Percentiles rank a stretch among this genome's conserved stretches.
These are phyloP conservation scores for Lethenteron reissneri DNA, from an alignment of 2,113 vertebrate species.

Conservation along the genomic window DNA sequence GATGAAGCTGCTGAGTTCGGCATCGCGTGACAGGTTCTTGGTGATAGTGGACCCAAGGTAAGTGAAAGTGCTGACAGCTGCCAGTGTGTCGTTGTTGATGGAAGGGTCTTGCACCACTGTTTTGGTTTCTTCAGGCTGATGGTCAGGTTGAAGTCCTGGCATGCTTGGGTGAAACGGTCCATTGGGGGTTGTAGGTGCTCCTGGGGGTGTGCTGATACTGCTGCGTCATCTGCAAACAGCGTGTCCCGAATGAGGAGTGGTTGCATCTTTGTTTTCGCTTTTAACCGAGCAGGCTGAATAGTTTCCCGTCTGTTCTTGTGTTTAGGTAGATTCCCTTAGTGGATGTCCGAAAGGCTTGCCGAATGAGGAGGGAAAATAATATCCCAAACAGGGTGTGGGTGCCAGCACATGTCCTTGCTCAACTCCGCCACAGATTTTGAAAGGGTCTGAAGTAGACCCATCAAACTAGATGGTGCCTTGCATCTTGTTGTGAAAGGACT, in stretches of 20 bases:
- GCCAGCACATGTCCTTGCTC: slow-evolving; percentile 9
- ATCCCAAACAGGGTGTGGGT: slow-evolving; percentile 9
- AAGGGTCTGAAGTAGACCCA: neutral
- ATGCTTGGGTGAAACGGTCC: neutral
- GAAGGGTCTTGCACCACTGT: neutral
- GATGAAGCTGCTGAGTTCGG: neutral
- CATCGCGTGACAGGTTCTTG: neutral
- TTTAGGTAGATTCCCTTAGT: neutral
- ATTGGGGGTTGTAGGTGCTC: neutral
- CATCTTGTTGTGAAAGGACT: slow-evolving; percentile 7
- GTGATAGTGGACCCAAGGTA: neutral
- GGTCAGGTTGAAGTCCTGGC: slow-evolving; percentile 1
- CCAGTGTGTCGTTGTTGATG: neutral
- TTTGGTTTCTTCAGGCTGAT: neutral
- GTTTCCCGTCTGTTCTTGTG: neutral
- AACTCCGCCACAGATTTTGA: slow-evolving; percentile 1
- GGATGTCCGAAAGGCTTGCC: neutral
- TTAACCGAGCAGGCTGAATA: slow-evolving; percentile 1
- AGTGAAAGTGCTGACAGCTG: neutral
- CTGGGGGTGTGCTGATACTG: neutral
- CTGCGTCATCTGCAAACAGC: slow-evolving; percentile 1
- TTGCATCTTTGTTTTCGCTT: neutral
- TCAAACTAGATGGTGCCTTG: slow-evolving; percentile 4
- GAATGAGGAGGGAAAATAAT: slow-evolving; percentile 5
- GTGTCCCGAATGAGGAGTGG: neutral